Conservation (phyloP, 2,888 invertebrate species). For the Caenorhabditis sulstoni region DNA sequence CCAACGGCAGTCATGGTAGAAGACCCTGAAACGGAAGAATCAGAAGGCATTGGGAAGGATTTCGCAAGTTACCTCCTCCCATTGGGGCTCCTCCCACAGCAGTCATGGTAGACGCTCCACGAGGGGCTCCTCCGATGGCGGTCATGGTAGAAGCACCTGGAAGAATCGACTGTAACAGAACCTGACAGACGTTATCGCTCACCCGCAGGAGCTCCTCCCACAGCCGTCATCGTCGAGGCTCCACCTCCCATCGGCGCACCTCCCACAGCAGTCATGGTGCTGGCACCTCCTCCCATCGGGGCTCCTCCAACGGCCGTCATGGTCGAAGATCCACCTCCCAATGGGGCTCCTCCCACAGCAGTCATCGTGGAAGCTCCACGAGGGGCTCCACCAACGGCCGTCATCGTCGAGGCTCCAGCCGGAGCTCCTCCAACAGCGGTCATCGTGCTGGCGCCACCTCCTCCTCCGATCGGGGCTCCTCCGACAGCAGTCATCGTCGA, state of each 20-base stretch:
- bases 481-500: no score
- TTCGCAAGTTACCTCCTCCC: no score
- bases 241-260: slow-evolving; percentile 51
- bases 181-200: no score
- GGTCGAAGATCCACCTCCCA: slow-evolving; percentile 65
- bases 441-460: slow-evolving; percentile 25
- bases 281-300: slow-evolving; percentile 44
- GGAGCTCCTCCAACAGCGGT: slow-evolving; percentile 39
- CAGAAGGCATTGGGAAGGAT: no score
- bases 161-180: no score
- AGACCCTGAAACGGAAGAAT: no score
- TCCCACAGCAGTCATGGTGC: slow-evolving; percentile 70
- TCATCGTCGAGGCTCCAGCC: slow-evolving; percentile 48
- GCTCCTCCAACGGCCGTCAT: slow-evolving; percentile 70
- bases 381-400: slow-evolving; percentile 53
- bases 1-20: slow-evolving; percentile 71
- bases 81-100: no score
- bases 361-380: slow-evolving; percentile 69
- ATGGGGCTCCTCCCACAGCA: slow-evolving; percentile 66
- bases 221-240: slow-evolving; percentile 70
- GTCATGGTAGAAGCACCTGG: no score
- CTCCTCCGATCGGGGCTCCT: neutral
- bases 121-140: no score
- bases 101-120: no score
- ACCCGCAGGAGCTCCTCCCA: slow-evolving; percentile 53